Base-by-base conservation (phyloP, 1,140 invertebrate species). In the Macrostomum lignano region DNA sequence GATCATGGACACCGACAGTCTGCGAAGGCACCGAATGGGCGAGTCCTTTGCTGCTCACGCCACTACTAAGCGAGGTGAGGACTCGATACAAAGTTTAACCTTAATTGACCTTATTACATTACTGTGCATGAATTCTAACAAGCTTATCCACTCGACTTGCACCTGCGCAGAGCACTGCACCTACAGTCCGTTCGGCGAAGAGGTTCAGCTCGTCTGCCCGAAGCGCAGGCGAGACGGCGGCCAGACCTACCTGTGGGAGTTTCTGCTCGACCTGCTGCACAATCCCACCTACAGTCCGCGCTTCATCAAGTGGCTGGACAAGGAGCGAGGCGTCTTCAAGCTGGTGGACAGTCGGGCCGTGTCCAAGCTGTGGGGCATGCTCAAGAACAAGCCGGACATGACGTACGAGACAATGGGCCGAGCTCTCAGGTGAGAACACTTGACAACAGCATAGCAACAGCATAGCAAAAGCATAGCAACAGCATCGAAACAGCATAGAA, bases 311-410 rank as follows among this genome's bases (percentile, higher is more conserved):
- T 96, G 88, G 88, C 88, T 86, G 29, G 88, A 94, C 60, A 68
- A 84, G 44, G 79, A 88, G 52, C 79, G 86, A 48, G 84, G 86
- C 25, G 77, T 93, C 17, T 94, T 94, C 65, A 96, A 96, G 58
- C 66, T 96, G 46, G 84, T 96, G 13, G 88, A 98, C 61, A 91
- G 82, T 9, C 96, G 96, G 58, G 84, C 84, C 7, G 88, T 98
- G 6, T 91, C 82, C 6, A 67, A 77, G 28, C 65, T 96, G 10
- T 98, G 88, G 88, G 88, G 88, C 28, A 64, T 86, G 45, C 86
- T 96, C 65, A 98, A 96, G 62, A 96, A 96, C 61, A 98, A 98
- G 60, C 88, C 88, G 2, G 84, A 94, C 56, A 98, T 96, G 88
- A 96, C 96, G 63, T 98, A 98, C 60, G 88, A 98, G 62, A 96